A percentile compares a stretch with the other conserved stretches of the same genome.
Conservation (phyloP, 2,797 vertebrate genomes). For the Furcifer pardalis region DNA sequence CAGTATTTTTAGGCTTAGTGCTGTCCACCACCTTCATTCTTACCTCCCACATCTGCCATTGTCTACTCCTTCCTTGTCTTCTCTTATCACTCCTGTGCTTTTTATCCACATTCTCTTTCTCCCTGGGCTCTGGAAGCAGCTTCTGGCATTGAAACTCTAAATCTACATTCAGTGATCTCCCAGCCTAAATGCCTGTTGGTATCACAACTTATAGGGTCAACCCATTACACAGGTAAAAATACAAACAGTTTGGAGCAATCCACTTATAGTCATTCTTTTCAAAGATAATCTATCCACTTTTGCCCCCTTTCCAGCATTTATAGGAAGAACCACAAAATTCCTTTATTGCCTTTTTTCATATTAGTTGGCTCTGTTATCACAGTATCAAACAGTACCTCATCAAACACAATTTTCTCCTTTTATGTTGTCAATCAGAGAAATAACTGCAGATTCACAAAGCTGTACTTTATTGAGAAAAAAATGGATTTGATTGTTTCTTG, state of each 20-base stretch:
- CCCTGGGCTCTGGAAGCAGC: background rate
- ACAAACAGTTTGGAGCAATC: background rate
- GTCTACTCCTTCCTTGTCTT: no score
- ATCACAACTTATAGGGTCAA: background rate
- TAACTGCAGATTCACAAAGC: constrained; percentile 26
- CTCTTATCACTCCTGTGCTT: background rate
- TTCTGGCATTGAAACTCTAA: background rate
- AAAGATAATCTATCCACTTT: constrained; percentile 10
- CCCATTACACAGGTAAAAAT: background rate
- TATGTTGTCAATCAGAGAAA: constrained; percentile 24
- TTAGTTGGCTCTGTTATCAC: background rate
- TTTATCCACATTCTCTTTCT: background rate
- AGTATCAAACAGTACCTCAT: background rate
- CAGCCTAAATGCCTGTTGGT: background rate
- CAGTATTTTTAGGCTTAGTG: background rate
- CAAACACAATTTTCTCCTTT: background rate
- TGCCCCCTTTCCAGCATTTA: constrained; percentile 18
- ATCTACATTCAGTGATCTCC: background rate
- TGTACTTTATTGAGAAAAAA: constrained; percentile 26
- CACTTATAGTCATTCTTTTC: background rate
- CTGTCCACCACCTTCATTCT: background rate
- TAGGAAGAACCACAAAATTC: constrained; percentile 2
- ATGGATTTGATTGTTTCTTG: constrained; percentile 14
- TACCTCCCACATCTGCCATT: background rate
- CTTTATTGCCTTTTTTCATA: background rate